phyloP scores from a whole-genome alignment of 2,113 vertebrate species.

The Oncorhynchus keta region DNA sequence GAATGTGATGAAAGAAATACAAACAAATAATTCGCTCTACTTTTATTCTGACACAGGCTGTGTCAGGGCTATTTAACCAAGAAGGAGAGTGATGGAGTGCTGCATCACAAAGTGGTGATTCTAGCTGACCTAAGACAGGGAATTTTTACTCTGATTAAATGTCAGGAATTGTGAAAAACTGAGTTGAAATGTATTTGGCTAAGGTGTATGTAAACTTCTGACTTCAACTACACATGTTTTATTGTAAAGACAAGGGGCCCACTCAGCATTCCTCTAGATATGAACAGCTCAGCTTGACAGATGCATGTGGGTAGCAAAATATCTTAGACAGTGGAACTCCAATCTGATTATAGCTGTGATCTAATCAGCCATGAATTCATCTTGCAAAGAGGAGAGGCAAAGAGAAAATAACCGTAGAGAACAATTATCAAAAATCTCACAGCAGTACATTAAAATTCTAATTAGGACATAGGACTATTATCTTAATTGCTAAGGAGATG shows the following conservation, averaged over 20 bases:
- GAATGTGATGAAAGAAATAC: too few species aligned
- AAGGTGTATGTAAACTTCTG: too few species aligned
- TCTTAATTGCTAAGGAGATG: conserved; percentile 76
- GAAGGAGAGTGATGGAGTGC: too few species aligned
- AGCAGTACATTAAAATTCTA: conserved; percentile 75
- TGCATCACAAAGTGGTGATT: too few species aligned
- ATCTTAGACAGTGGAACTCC: conserved; percentile 56
- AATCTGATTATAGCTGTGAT: conserved; percentile 70
- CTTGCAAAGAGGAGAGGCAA: conserved; percentile 59
- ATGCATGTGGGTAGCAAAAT: conserved; percentile 55
- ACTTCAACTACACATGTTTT: conserved; percentile 19
- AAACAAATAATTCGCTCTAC: too few species aligned
- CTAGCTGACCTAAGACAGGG: too few species aligned
- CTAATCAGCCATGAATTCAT: conserved; percentile 76
- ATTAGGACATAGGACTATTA: conserved; percentile 71
- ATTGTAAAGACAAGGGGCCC: conserved; percentile 22
- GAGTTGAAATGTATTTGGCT: too few species aligned
- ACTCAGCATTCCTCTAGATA: conserved; percentile 36
- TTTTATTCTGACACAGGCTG: too few species aligned
- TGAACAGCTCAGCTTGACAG: conserved; percentile 55
- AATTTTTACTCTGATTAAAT: too few species aligned
- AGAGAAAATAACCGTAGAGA: conserved; percentile 69
- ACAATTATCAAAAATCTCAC: conserved; percentile 76
- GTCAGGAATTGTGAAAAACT: too few species aligned
- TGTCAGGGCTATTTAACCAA: too few species aligned